Conservation (phyloP, 2,113 vertebrate genomes). For the Puntigrus tetrazona region DNA sequence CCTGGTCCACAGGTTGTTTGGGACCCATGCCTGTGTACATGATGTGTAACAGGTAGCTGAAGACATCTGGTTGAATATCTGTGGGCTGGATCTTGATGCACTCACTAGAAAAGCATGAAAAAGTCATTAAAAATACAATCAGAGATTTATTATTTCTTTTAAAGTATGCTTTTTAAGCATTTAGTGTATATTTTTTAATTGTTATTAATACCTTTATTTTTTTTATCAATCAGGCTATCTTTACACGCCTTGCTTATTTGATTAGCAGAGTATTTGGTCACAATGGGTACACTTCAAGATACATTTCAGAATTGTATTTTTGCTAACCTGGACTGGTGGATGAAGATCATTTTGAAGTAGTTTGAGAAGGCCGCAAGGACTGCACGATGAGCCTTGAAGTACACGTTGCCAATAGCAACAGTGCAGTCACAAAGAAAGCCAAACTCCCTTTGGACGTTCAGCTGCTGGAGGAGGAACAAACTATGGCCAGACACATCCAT, state of each 20-base stretch:
- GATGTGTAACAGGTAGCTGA: conserved; percentile 96
- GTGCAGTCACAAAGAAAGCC: conserved; percentile 98
- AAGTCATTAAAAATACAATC: conserved; percentile 7
- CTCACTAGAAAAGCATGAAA: conserved; percentile 76
- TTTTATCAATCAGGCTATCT: neutral
- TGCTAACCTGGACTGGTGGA: conserved; percentile 93
- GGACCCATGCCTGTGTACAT: conserved; percentile 97
- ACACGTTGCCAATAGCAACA: conserved; percentile 96
- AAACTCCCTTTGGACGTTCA: conserved; percentile 96
- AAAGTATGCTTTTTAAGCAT: neutral
- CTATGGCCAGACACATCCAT: conserved; percentile 91
- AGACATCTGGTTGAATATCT: conserved; percentile 97
- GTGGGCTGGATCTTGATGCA: conserved; percentile 98
- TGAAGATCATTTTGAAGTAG: conserved; percentile 99
- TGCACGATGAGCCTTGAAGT: conserved; percentile 96
- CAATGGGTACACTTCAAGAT: neutral
- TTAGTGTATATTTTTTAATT: neutral
- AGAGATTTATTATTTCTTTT: neutral
- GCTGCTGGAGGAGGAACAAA: conserved; percentile 93
- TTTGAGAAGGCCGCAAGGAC: conserved; percentile 97
- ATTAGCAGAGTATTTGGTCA: neutral
- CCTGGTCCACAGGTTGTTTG: conserved; percentile 88
- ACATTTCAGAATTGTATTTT: neutral
- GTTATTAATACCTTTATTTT: neutral
- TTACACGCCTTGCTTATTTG: neutral